Conservation (phyloP, 2,113 vertebrate species). For the Amblyopsis rosae region DNA sequence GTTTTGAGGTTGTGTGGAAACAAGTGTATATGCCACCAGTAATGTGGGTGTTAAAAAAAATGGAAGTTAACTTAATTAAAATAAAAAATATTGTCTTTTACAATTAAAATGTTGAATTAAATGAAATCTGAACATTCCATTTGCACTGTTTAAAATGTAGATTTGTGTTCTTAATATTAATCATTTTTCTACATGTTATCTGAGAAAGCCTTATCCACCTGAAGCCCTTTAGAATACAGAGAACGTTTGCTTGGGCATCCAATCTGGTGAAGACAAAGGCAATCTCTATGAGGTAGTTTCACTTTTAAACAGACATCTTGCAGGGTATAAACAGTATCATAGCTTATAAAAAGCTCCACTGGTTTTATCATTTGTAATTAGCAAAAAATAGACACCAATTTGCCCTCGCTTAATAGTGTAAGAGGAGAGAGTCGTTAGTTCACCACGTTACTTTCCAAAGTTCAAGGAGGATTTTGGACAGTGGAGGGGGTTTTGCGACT, state of each 20-base stretch:
- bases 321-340: constrained; percentile 66
- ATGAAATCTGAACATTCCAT: constrained; percentile 41
- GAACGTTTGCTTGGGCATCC: constrained; percentile 49
- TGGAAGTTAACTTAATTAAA: constrained; percentile 46
- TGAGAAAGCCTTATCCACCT: constrained; percentile 35
- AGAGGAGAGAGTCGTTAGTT: constrained; percentile 71
- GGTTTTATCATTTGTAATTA: constrained; percentile 77
- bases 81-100: constrained; percentile 47
- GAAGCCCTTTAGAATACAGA: constrained; percentile 50
- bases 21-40: constrained; percentile 49
- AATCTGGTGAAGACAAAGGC: constrained; percentile 74
- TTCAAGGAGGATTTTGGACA: constrained; percentile 68
- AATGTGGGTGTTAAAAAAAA: constrained; percentile 46
- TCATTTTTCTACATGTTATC: constrained; percentile 28
- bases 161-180: constrained; percentile 15
- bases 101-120: constrained; percentile 57
- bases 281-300: constrained; percentile 66
- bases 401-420: constrained; percentile 65
- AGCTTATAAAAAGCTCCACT: constrained; percentile 73
- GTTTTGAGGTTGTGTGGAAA: constrained; percentile 68
- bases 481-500: constrained; percentile 29
- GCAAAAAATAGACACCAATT: constrained; percentile 75
- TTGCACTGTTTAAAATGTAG: constrained; percentile 44
- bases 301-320: constrained; percentile 74
- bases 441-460: constrained; percentile 68